Evolutionary conservation across 2,113 vertebrate species (phyloP).

Genomic region (Bos javanicus): DNA sequence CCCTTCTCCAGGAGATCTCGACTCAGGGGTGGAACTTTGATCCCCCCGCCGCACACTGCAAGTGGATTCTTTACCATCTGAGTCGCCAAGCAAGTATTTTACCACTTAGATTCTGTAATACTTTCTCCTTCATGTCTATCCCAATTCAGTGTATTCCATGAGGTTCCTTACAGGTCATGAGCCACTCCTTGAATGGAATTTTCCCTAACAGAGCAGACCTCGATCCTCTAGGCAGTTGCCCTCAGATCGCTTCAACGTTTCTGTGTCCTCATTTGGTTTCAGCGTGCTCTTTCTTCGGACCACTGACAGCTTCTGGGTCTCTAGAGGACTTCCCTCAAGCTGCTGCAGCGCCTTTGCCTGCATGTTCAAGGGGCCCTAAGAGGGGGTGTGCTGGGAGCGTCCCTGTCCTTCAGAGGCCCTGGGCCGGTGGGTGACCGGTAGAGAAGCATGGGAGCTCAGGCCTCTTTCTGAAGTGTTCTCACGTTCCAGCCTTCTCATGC

Average conservation of each 20-base stretch:
- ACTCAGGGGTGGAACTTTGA: neutral
- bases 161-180: neutral
- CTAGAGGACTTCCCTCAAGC: neutral
- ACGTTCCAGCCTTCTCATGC: neutral
- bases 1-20: neutral
- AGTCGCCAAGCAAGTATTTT: neutral
- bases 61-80: neutral
- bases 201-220: neutral
- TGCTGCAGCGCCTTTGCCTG: neutral
- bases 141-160: neutral
- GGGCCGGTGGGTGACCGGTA: neutral
- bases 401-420: neutral
- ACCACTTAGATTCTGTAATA: neutral
- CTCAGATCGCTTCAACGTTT: neutral
- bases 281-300: neutral
- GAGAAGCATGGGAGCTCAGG: neutral
- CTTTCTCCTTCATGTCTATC: neutral
- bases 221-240: neutral
- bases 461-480: neutral
- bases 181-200: neutral
- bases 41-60: accelerated
- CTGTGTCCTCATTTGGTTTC: neutral
- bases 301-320: neutral
- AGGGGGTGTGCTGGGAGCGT: neutral
- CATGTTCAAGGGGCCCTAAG: too few species aligned